These are phyloP conservation scores for Gila robusta DNA, from an alignment of 2,797 vertebrate species.

Conservation along the genomic window DNA sequence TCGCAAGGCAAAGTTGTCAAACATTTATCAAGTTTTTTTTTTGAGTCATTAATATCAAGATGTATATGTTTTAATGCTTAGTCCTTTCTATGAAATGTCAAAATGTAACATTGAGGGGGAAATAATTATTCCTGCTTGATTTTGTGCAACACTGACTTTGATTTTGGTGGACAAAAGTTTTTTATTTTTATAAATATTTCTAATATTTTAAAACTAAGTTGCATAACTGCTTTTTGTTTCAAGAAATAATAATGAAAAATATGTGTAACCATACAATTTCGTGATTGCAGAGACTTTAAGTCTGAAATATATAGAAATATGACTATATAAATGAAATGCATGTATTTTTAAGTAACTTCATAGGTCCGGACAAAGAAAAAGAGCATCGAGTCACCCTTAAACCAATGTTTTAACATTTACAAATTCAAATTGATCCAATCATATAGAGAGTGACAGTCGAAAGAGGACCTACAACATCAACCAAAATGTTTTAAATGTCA, in stretches of 20 bases:
- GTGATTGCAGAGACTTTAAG: background rate
- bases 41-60: background rate
- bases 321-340: background rate
- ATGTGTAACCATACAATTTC: background rate
- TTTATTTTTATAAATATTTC: background rate
- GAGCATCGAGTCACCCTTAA: background rate
- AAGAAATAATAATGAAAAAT: background rate
- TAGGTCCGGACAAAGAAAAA: background rate
- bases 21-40: background rate
- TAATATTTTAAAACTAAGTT: background rate
- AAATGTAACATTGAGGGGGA: background rate
- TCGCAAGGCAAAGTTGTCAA: background rate
- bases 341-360: background rate
- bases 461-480: background rate
- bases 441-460: background rate
- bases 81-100: background rate
- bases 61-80: background rate
- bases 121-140: background rate
- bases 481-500: background rate
- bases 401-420: background rate
- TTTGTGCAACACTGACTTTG: background rate
- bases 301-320: background rate
- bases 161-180: background rate
- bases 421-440: background rate
- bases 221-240: background rate